These are phyloP conservation scores for Connochaetes taurinus DNA, from an alignment of 2,113 vertebrate genomes.

Conservation along the genomic window DNA sequence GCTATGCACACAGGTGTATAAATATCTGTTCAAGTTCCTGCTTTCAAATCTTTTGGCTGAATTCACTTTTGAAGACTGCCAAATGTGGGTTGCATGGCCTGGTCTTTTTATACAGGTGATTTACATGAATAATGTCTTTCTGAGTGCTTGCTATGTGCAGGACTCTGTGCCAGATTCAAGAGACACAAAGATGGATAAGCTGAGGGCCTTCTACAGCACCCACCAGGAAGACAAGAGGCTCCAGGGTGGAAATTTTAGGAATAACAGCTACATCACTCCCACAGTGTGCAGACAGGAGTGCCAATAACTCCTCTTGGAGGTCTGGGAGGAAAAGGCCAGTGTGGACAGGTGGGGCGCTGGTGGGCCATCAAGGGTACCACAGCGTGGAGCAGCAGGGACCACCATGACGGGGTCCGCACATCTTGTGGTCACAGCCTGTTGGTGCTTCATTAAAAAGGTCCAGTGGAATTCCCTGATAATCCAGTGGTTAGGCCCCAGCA, in stretches of 20 bases:
- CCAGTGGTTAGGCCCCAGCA: neutral
- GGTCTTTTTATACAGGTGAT: neutral
- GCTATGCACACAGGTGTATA: neutral
- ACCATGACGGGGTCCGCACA: fast-evolving
- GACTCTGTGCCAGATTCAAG: neutral
- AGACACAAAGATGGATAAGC: neutral
- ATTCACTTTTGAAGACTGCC: neutral
- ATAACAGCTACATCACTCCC: neutral
- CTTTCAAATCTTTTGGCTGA: neutral
- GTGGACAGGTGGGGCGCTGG: fast-evolving
- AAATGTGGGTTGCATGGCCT: neutral
- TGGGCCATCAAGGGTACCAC: neutral
- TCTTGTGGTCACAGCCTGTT: neutral
- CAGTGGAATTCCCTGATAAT: neutral
- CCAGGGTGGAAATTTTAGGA: neutral
- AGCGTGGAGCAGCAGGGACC: neutral
- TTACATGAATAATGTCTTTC: neutral
- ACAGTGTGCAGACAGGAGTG: neutral
- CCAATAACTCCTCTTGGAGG: neutral
- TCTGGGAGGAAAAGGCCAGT: neutral
- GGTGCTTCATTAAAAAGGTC: neutral
- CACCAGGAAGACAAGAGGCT: neutral
- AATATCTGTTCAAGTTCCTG: neutral
- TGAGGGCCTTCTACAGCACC: neutral
- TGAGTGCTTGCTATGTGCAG: neutral